These are phyloP conservation scores for Nebria ingens DNA, from an alignment of 1,140 invertebrate genomes.

Conservation along the genomic window DNA sequence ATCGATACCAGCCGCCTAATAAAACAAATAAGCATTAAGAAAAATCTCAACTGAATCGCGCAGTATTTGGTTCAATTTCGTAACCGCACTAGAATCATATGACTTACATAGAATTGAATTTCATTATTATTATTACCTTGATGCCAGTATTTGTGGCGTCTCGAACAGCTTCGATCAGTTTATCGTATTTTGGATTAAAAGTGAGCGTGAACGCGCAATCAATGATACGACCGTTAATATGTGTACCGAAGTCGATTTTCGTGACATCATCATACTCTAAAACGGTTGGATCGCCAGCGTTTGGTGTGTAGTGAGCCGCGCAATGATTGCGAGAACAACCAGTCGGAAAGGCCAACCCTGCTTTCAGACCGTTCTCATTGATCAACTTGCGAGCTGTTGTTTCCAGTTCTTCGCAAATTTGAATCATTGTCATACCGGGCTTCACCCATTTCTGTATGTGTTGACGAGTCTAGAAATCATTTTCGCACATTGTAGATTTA, in stretches of 20 bases:
- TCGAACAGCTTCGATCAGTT: constrained; percentile 87
- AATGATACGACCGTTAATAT: constrained; percentile 97
- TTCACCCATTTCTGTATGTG: constrained; percentile 88
- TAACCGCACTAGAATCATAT: not conserved
- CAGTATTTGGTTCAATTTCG: not conserved
- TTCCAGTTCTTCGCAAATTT: constrained; percentile 97
- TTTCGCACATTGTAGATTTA: no score
- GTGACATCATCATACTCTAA: constrained; percentile 95
- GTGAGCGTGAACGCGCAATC: constrained; percentile 97
- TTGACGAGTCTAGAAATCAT: constrained; percentile 62
- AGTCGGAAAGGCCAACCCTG: constrained; percentile 96
- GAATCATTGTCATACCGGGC: constrained; percentile 98
- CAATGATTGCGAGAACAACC: constrained; percentile 98
- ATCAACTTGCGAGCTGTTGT: constrained; percentile 84
- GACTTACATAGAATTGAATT: not conserved
- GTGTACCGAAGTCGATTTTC: constrained; percentile 99
- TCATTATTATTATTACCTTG: constrained; percentile 40
- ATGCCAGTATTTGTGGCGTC: constrained; percentile 98
- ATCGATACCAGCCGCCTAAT: constrained; percentile 84
- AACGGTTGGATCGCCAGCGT: constrained; percentile 93
- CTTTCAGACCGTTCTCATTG: constrained; percentile 89
- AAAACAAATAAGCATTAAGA: constrained; percentile 16
- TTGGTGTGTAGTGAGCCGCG: constrained; percentile 99
- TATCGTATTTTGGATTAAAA: constrained; percentile 96
- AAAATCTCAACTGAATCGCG: not conserved